phyloP scores from a whole-genome alignment of 2,797 vertebrate species.

The Coracias cyanogaster region DNA sequence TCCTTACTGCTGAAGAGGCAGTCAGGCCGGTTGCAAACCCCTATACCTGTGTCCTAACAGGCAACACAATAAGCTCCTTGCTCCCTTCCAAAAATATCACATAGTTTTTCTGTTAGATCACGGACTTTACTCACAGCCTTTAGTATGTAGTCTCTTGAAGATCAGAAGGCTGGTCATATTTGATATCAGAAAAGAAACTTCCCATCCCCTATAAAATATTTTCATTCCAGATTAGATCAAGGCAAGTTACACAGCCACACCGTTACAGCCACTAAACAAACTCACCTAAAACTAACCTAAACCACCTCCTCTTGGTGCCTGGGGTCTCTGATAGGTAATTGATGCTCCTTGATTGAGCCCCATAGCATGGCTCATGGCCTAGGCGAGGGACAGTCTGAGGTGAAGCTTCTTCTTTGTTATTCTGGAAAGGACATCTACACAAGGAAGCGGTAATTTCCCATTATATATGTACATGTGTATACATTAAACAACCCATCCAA shows the following conservation, averaged over 20 bases:
- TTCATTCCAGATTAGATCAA: not conserved
- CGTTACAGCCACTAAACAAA: not conserved
- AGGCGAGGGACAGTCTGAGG: not conserved
- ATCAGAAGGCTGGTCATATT: not conserved
- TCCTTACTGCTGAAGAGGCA: not conserved
- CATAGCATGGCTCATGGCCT: too few relatives aligned
- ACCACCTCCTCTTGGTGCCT: not conserved
- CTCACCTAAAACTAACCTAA: not conserved
- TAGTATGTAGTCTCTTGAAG: not conserved
- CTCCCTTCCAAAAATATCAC: not conserved
- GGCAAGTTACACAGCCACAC: not conserved
- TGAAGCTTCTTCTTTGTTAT: not conserved
- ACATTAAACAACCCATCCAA: not conserved
- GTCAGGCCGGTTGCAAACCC: not conserved
- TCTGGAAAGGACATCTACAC: not conserved
- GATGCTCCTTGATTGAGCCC: not conserved
- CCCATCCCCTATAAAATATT: not conserved
- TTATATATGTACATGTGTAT: accelerated
- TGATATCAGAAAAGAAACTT: not conserved
- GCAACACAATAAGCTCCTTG: not conserved
- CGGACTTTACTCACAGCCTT: not conserved
- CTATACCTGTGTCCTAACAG: not conserved
- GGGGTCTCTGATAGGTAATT: not conserved
- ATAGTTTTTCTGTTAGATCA: not conserved
- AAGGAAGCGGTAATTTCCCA: not conserved